Evolutionary conservation across 2,113 vertebrate species (phyloP).

Genomic region (Boulengeromyrus knoepffleri): DNA sequence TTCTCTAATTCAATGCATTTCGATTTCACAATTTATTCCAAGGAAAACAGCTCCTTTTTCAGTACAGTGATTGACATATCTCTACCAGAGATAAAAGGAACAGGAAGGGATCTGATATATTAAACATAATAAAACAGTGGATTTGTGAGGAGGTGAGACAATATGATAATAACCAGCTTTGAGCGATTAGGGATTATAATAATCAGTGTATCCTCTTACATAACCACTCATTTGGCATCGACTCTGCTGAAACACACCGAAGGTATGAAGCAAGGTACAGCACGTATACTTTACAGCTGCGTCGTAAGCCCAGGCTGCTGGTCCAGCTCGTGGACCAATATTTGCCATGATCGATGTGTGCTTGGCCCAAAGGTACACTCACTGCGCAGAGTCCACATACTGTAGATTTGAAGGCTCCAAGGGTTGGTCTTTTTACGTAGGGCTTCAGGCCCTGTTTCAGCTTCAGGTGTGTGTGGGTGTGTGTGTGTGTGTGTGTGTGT

Average conservation of each 20-base stretch:
- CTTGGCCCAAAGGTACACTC: background rate
- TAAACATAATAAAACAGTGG: background rate
- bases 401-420: background rate
- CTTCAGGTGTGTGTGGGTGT: background rate
- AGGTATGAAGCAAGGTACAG: background rate
- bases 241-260: background rate
- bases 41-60: background rate
- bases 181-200: background rate
- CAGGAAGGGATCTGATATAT: background rate
- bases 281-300: background rate
- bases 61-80: background rate
- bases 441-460: background rate
- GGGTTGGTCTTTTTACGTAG: background rate
- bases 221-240: background rate
- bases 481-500: background rate
- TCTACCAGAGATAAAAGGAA: background rate
- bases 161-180: slow-evolving; percentile 13
- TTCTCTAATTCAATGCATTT: slow-evolving; percentile 4
- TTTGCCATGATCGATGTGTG: background rate
- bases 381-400: no score
- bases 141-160: background rate
- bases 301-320: background rate
- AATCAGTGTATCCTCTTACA: background rate
- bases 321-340: background rate
- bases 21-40: background rate